Percentiles rank a stretch among this genome's conserved stretches.
Conservation (phyloP, 2,797 vertebrate species). For the Falco novaeseelandiae region DNA sequence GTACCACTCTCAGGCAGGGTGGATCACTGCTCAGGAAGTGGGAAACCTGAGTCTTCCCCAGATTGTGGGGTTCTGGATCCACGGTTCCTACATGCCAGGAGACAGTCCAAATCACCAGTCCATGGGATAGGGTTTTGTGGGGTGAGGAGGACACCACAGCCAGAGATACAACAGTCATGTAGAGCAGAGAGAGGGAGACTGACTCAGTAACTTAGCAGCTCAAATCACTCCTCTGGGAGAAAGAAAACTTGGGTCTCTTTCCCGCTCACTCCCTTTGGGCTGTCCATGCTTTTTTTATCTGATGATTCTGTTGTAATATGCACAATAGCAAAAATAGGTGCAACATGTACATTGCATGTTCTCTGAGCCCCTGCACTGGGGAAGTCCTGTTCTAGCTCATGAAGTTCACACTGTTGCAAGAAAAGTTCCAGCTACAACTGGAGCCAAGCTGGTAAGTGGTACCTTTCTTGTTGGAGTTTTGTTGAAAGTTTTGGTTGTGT, state of each 20-base stretch:
- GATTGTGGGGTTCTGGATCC: not conserved
- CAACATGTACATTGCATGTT: not conserved
- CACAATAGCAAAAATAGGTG: not conserved
- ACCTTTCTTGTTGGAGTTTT: not conserved
- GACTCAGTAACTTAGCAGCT: not conserved
- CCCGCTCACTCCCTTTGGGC: not conserved
- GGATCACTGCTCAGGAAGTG: not conserved
- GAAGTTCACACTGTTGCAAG: not conserved
- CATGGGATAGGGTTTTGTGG: not conserved
- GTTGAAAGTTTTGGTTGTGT: not conserved
- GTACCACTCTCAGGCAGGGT: not conserved
- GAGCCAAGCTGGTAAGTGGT: not conserved
- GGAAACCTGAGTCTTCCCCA: not conserved
- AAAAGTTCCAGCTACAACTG: not conserved
- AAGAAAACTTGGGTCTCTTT: not conserved
- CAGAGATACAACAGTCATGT: not conserved
- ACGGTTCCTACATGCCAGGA: not conserved
- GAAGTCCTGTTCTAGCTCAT: not conserved
- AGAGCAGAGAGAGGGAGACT: not conserved
- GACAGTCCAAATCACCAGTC: not conserved
- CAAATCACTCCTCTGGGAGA: not conserved
- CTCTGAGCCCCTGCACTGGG: not conserved
- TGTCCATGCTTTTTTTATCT: not conserved
- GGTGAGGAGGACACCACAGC: not conserved
- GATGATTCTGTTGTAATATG: not conserved